phyloP scores from a whole-genome alignment of 1,140 invertebrate genomes.

The Megalonaias nervosa region DNA sequence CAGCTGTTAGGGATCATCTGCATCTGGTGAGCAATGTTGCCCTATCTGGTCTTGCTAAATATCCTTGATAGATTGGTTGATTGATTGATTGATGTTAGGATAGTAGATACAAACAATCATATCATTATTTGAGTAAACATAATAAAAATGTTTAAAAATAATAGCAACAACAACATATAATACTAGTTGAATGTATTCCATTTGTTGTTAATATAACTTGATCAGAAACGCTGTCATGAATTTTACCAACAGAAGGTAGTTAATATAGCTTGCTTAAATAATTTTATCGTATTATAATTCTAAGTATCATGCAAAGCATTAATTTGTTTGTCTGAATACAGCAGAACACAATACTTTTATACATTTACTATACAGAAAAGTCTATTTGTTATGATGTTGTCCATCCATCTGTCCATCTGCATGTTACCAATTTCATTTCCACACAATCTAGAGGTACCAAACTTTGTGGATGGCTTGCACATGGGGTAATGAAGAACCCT shows the following conservation, averaged over 20 bases:
- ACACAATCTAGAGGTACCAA: too few species aligned
- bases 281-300: too few species aligned
- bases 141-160: background rate
- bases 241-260: too few species aligned
- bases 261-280: too few species aligned
- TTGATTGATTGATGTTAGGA: background rate
- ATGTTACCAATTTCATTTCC: too few species aligned
- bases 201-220: background rate
- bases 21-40: constrained; percentile 43
- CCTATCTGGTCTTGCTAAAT: background rate
- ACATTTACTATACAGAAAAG: background rate
- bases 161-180: background rate
- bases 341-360: background rate
- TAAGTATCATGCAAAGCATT: too few species aligned
- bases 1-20: constrained; percentile 41
- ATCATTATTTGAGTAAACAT: background rate
- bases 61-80: background rate
- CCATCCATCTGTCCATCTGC: too few species aligned
- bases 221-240: background rate
- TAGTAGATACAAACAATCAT: background rate
- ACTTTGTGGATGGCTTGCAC: too few species aligned
- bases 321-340: too few species aligned
- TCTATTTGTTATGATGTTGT: too few species aligned
- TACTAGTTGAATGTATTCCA: background rate
- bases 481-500: too few species aligned